Conservation (phyloP, 2,888 invertebrate genomes). For the Stenichneumon culpator region DNA sequence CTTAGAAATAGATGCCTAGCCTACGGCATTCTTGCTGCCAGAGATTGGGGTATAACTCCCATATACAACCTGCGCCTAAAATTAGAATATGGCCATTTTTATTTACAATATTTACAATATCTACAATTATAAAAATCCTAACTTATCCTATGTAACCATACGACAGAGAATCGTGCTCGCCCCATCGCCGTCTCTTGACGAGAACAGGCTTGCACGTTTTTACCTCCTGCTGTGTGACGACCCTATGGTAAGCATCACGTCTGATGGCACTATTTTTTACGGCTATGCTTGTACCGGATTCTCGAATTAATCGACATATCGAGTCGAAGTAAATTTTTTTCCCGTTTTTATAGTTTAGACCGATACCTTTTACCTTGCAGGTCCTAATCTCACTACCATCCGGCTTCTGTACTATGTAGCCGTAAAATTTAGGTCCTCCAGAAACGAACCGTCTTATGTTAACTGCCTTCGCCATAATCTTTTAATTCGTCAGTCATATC, state of each 20-base stretch:
- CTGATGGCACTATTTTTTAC: not conserved
- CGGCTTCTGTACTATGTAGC: slow-evolving; percentile 13
- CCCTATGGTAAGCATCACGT: not conserved
- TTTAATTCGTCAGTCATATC: slow-evolving; percentile 81
- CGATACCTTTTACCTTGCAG: not conserved
- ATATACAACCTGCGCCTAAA: too few relatives aligned
- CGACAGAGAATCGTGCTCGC: not conserved
- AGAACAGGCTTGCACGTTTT: slow-evolving; percentile 22
- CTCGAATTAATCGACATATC: not conserved
- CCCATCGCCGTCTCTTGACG: not conserved
- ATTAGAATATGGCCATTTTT: not conserved
- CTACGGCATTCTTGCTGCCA: too few relatives aligned
- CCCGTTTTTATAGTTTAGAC: slow-evolving; percentile 1
- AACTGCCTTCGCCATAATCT: slow-evolving; percentile 72
- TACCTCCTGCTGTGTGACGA: not conserved
- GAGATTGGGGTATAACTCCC: too few relatives aligned
- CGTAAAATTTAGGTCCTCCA: slow-evolving; percentile 79
- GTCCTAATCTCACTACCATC: not conserved
- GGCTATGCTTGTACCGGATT: not conserved
- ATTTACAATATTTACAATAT: not conserved
- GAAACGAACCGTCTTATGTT: slow-evolving; percentile 79
- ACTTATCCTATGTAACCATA: not conserved
- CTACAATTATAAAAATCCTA: too few relatives aligned
- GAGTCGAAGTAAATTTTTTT: not conserved
- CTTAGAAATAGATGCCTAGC: too few relatives aligned